These are phyloP conservation scores for Iguana delicatissima DNA, from an alignment of 2,797 vertebrate species.

Conservation along the genomic window DNA sequence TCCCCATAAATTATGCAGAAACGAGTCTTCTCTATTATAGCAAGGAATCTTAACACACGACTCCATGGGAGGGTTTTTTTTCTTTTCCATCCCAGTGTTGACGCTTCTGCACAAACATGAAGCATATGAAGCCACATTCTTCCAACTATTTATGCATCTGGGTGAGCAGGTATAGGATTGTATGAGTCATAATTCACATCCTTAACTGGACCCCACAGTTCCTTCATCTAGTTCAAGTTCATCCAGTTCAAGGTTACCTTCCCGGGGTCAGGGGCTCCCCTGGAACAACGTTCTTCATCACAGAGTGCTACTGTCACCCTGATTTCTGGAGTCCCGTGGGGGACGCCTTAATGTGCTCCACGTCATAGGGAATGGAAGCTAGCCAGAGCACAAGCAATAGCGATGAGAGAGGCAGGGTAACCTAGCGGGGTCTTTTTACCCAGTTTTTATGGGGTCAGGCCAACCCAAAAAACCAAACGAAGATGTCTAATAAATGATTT, in stretches of 20 bases:
- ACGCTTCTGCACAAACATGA: background rate
- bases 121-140: background rate
- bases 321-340: too few relatives aligned
- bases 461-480: too few relatives aligned
- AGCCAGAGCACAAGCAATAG: too few relatives aligned
- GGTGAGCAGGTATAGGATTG: too few relatives aligned
- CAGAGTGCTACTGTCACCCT: background rate
- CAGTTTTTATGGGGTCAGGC: too few relatives aligned
- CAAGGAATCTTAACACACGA: slow-evolving; percentile 40
- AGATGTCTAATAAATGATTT: too few relatives aligned
- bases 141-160: background rate
- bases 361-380: too few relatives aligned
- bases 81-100: background rate
- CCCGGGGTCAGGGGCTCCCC: background rate
- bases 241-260: too few relatives aligned
- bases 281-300: background rate
- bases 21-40: background rate
- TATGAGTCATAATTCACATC: background rate
- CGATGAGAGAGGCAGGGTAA: too few relatives aligned
- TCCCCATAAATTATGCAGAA: slow-evolving; percentile 39
- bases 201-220: background rate
- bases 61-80: slow-evolving; percentile 10
- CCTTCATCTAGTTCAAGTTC: background rate
- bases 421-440: too few relatives aligned
- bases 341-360: too few relatives aligned